Conservation (phyloP, 1,140 invertebrate genomes). For the Thaumatotibia leucotreta region DNA sequence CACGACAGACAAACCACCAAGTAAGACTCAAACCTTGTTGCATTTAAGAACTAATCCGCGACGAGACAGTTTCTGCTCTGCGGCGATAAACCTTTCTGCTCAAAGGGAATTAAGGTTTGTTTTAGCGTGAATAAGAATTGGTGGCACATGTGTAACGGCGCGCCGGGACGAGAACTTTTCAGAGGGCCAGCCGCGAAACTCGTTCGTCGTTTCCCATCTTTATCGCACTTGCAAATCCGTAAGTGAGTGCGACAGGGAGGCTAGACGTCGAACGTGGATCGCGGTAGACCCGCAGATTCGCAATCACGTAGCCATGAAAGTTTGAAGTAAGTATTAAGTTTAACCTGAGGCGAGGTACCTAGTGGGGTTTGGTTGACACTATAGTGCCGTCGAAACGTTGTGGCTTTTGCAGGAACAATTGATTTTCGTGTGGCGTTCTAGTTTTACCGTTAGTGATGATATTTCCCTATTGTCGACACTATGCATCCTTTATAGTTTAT, state of each 20-base stretch:
- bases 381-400: neutral
- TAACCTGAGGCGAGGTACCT: conserved; percentile 38
- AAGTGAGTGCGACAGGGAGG: too few relatives aligned
- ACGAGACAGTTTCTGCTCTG: neutral
- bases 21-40: conserved; percentile 23
- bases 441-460: too few relatives aligned
- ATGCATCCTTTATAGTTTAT: too few relatives aligned
- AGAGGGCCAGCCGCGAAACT: too few relatives aligned
- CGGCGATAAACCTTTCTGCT: conserved; percentile 17
- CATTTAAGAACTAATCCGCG: conserved; percentile 36
- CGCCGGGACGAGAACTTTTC: conserved; percentile 47
- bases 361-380: conserved; percentile 27
- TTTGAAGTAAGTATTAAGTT: conserved; percentile 49
- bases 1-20: conserved; percentile 17
- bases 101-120: neutral
- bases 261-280: too few relatives aligned
- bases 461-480: too few relatives aligned
- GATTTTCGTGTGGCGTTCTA: neutral
- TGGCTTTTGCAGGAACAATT: neutral
- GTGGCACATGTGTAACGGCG: conserved; percentile 34
- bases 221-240: too few relatives aligned
- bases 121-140: conserved; percentile 9
- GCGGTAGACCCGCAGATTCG: too few relatives aligned
- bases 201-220: too few relatives aligned
- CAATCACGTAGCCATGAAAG: conserved; percentile 47